A percentile compares a stretch with the other conserved stretches of the same genome.
Conservation (phyloP, 2,888 invertebrate species). For the Furcula furcula region DNA sequence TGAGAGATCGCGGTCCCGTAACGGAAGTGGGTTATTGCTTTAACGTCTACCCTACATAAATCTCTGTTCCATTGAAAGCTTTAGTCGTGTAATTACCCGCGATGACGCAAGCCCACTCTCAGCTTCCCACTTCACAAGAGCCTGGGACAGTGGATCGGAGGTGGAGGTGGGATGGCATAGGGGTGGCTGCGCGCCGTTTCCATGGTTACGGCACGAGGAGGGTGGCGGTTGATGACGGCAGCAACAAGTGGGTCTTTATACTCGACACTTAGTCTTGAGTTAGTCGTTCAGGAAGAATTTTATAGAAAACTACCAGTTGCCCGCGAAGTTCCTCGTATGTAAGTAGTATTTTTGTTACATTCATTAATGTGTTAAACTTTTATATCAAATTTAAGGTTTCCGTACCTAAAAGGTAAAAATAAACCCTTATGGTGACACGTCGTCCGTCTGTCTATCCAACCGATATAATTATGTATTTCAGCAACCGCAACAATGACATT, state of each 20-base stretch:
- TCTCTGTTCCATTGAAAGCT: conserved; percentile 62
- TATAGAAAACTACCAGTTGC: too few species aligned
- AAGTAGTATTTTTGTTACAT: too few species aligned
- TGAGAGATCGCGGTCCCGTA: conserved; percentile 20
- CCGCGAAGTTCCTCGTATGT: too few species aligned
- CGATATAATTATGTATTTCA: too few species aligned
- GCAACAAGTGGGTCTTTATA: conserved; percentile 63
- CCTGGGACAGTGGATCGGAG: conserved; percentile 20
- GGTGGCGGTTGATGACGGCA: conserved; percentile 46
- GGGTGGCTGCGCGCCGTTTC: conserved; percentile 43
- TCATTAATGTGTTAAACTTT: too few species aligned
- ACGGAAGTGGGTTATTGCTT: conserved; percentile 43
- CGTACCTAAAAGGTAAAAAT: too few species aligned
- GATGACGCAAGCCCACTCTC: conserved; percentile 56
- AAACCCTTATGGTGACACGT: too few species aligned
- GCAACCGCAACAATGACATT: too few species aligned
- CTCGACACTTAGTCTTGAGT: conserved; percentile 19
- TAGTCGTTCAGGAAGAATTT: conserved; percentile 6
- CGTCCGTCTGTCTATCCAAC: too few species aligned
- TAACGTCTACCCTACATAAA: conserved; percentile 43
- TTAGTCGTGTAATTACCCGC: conserved; percentile 73
- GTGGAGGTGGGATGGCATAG: conserved; percentile 19
- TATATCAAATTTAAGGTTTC: too few species aligned
- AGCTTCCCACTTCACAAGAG: conserved; percentile 59
- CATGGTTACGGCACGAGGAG: conserved; percentile 49